Conservation (phyloP, 2,797 vertebrate genomes). For the Masticophis lateralis region DNA sequence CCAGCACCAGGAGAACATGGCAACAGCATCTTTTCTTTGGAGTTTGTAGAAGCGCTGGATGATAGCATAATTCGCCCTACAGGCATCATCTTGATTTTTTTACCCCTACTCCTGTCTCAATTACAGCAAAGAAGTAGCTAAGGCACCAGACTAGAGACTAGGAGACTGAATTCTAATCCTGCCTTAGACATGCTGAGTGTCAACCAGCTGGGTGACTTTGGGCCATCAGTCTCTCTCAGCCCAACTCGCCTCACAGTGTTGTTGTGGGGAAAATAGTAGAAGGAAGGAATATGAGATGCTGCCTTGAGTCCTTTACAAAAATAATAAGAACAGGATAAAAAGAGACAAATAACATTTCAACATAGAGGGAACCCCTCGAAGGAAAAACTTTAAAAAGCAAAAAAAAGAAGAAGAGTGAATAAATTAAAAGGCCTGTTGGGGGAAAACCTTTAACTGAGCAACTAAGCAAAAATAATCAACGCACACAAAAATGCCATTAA, state of each 20-base stretch:
- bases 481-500: not conserved
- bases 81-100: not conserved
- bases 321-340: not conserved
- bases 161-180: not conserved
- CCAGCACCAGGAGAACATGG: not conserved
- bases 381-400: not conserved
- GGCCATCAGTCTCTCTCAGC: not conserved
- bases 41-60: not conserved
- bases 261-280: not conserved
- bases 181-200: not conserved
- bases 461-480: not conserved
- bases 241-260: not conserved
- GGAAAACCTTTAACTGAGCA: not conserved
- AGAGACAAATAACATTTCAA: not conserved
- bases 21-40: not conserved
- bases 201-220: not conserved
- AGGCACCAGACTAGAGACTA: not conserved
- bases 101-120: not conserved
- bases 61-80: not conserved
- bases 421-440: not conserved
- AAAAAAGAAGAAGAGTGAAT: not conserved
- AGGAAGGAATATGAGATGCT: not conserved
- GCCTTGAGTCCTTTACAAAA: not conserved
- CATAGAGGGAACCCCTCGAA: not conserved
- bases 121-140: not conserved